Base-by-base conservation (phyloP, 2,113 vertebrate genomes). In the Probosciger aterrimus region DNA sequence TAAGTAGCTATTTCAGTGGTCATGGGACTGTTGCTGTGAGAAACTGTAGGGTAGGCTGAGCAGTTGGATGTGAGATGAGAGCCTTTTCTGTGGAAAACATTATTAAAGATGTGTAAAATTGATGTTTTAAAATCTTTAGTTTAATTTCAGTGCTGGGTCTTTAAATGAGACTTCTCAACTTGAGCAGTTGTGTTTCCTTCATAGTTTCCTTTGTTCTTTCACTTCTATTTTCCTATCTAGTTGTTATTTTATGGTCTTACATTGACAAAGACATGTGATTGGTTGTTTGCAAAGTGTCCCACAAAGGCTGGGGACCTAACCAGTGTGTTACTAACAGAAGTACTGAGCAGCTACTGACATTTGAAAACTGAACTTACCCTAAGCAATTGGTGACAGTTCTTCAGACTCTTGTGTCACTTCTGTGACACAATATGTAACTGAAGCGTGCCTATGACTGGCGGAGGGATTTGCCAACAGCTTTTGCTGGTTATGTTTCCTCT, bases 401-500 rank as follows among this genome's bases (percentile, higher is more conserved):
- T 90, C 79, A 70, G 90, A 31, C 35, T 63, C 31, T 9, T 37
- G 35, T 79, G 71, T 71, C 73, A 70, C 77, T 86, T 71, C 18
- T 47, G 64, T 47, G 88, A 59, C 37, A 3, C 6, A 33, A 67
- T 3, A 14, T 16, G 18, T 74, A 35, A n/a, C 55, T 82, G 82
- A 82, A 76, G 55, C 0, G 0, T 82, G 60, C 82, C 39, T 53
- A 50, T 52, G 63, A 59, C 57, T 77, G 13, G 28, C 68, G 75
- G 30, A 50, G 2, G 52, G 65, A 9, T 79, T n/a, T 77, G 70
- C 35, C 55, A 59, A 52, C 80, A 94, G 47, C 84, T 95, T 95
- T 89, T 79, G 52, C 79, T 95, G 64, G 41, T 93, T 94, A 93
- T 35, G 47, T 87, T 94, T 57, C 63, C 62, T 74, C 37, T 57